A percentile compares a stretch with the other conserved stretches of the same genome.
Evolutionary conservation across 2,113 vertebrate genomes (phyloP).

Genomic region (Astur gentilis): DNA sequence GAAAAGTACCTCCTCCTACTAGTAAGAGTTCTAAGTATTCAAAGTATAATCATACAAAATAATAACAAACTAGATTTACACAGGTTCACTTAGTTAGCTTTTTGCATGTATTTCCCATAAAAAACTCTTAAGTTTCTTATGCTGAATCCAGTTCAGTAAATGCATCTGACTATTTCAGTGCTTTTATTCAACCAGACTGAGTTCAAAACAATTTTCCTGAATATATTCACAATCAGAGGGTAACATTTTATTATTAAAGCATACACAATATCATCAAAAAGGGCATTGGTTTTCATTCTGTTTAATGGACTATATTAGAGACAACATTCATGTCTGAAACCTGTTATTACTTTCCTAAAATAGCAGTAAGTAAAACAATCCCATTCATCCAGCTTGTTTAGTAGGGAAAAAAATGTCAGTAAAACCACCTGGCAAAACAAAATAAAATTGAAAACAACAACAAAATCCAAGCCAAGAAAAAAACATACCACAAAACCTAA

Average conservation of each 20-base stretch:
- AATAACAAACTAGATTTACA: background rate
- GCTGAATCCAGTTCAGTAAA: background rate
- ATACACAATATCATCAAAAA: background rate
- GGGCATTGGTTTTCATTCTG: background rate
- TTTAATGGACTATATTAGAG: background rate
- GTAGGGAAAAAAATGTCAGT: no score
- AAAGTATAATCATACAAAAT: background rate
- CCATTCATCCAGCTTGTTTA: background rate
- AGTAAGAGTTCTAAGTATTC: background rate
- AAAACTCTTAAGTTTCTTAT: background rate
- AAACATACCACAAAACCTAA: no score
- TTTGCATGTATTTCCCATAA: background rate
- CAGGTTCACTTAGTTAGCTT: fast-evolving
- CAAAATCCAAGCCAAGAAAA: no score
- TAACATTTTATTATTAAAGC: background rate
- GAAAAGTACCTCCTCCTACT: background rate
- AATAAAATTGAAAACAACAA: background rate
- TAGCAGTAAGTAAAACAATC: background rate
- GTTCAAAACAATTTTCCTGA: background rate
- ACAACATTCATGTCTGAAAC: background rate
- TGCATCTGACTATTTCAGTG: background rate
- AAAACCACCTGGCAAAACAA: background rate
- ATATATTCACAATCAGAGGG: background rate
- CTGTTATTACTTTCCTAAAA: background rate
- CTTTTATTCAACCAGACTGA: background rate